phyloP scores from a whole-genome alignment of 2,113 vertebrate genomes.

The Mixornis gularis region DNA sequence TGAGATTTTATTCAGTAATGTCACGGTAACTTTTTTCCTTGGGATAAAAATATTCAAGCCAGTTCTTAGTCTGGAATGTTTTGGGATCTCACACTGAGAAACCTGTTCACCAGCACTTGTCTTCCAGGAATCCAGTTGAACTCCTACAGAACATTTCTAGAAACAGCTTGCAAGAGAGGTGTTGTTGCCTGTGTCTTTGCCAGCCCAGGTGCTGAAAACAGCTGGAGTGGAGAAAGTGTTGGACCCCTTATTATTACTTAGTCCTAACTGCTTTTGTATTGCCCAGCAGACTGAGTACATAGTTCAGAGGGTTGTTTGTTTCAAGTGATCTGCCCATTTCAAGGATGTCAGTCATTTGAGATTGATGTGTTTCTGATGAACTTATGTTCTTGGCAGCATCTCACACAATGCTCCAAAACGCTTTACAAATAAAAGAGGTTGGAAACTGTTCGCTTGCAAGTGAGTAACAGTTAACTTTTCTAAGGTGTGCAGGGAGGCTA shows the following conservation, averaged over 20 bases:
- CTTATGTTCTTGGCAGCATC: background rate
- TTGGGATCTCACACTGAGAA: background rate
- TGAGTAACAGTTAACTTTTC: background rate
- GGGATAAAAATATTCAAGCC: background rate
- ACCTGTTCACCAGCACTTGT: background rate
- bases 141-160: background rate
- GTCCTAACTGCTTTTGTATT: background rate
- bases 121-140: background rate
- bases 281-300: background rate
- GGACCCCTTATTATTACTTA: background rate
- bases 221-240: background rate
- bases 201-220: background rate
- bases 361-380: background rate
- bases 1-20: background rate
- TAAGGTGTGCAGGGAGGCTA: background rate
- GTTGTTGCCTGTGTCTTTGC: background rate
- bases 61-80: background rate
- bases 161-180: background rate
- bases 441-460: background rate
- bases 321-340: background rate
- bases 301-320: background rate
- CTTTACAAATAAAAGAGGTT: background rate
- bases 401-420: background rate
- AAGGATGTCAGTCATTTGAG: background rate
- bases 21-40: background rate